Evolutionary conservation across 2,797 vertebrate genomes (phyloP).

Genomic region (Aeoliscus strigatus): DNA sequence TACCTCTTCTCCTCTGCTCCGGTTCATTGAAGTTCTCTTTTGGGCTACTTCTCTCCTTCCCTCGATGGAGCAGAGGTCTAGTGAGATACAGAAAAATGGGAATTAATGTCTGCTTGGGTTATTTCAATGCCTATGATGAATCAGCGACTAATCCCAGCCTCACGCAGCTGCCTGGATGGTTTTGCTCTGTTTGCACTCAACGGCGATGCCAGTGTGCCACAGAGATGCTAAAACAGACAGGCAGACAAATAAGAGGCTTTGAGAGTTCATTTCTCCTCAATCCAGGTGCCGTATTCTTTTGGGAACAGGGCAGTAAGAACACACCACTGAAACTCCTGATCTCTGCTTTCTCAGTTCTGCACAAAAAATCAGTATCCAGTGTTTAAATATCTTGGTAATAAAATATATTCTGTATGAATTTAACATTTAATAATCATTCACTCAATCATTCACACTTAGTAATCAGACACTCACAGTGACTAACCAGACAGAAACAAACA

Average conservation of each 20-base stretch:
- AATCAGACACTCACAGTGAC: too few relatives aligned
- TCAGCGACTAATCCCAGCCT: slow-evolving; percentile 56
- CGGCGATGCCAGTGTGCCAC: slow-evolving; percentile 39
- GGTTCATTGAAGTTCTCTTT: not conserved
- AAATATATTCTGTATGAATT: too few relatives aligned
- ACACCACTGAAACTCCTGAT: too few relatives aligned
- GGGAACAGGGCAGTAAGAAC: too few relatives aligned
- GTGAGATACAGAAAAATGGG: slow-evolving; percentile 35
- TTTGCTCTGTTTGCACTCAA: slow-evolving; percentile 46
- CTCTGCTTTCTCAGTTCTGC: too few relatives aligned
- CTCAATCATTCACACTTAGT: too few relatives aligned
- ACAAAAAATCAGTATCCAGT: too few relatives aligned
- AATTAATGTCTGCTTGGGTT: slow-evolving; percentile 62
- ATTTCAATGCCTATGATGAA: slow-evolving; percentile 60
- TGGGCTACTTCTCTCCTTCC: slow-evolving; percentile 7
- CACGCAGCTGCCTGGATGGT: slow-evolving; percentile 43
- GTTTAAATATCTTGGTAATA: too few relatives aligned
- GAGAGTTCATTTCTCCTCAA: slow-evolving; percentile 50
- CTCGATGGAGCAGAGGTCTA: slow-evolving; percentile 40
- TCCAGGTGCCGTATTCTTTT: too few relatives aligned
- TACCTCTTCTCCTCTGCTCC: not conserved
- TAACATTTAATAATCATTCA: too few relatives aligned
- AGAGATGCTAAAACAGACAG: slow-evolving; percentile 33
- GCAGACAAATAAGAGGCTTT: slow-evolving; percentile 55
- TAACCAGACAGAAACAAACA: too few relatives aligned